Evolutionary conservation across 2,888 invertebrate species (phyloP).

Genomic region (Drosophila suboccidentalis): DNA sequence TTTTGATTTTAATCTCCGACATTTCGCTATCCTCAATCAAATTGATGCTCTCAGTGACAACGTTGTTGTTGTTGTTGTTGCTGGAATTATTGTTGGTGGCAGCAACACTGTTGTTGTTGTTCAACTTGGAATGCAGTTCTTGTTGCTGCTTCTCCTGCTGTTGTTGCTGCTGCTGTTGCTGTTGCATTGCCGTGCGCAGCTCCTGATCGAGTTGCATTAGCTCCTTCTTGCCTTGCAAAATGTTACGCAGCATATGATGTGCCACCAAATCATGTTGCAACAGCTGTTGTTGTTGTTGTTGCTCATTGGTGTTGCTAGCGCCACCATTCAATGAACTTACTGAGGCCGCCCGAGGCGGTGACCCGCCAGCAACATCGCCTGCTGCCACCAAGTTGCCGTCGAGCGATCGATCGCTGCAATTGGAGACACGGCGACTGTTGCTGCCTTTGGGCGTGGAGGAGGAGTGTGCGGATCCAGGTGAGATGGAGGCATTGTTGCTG

Average conservation of each 20-base stretch:
- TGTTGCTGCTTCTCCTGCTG: constrained; percentile 84
- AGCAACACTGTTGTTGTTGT: constrained; percentile 65
- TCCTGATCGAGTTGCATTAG: constrained; percentile 91
- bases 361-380: constrained; percentile 80
- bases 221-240: constrained; percentile 95
- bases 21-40: constrained; percentile 83
- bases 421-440: constrained; percentile 76
- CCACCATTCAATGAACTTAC: constrained; percentile 64
- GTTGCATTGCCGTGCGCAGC: constrained; percentile 87
- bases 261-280: constrained; percentile 87
- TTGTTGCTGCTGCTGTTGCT: constrained; percentile 84
- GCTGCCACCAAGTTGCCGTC: constrained; percentile 77
- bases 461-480: constrained; percentile 64
- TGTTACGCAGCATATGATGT: constrained; percentile 95
- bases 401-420: constrained; percentile 85
- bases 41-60: constrained; percentile 83
- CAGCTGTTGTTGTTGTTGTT: constrained; percentile 72
- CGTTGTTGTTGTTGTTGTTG: constrained; percentile 62
- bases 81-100: constrained; percentile 82
- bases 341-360: constrained; percentile 72
- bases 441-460: constrained; percentile 48
- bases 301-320: constrained; percentile 44
- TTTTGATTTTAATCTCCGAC: constrained; percentile 83
- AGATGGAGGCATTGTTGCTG: constrained; percentile 56
- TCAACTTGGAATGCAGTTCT: constrained; percentile 65